A percentile compares a stretch with the other conserved stretches of the same genome.
These are phyloP conservation scores for Datnioides undecimradiatus DNA, from an alignment of 2,113 vertebrate species.

Conservation along the genomic window DNA sequence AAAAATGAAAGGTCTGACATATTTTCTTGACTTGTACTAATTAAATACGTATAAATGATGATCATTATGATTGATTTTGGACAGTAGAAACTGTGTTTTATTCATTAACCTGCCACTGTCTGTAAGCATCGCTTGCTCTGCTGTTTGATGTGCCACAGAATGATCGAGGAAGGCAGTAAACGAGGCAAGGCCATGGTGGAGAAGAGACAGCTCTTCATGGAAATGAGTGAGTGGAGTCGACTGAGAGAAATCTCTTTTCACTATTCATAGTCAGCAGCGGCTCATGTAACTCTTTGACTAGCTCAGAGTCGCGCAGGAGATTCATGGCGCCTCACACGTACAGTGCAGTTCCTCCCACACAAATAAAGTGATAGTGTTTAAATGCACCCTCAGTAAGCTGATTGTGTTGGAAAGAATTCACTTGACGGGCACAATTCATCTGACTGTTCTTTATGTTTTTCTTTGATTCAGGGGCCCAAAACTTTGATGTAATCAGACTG, in stretches of 20 bases:
- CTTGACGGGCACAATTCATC: background rate
- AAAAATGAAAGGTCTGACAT: background rate
- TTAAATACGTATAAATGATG: background rate
- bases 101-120: constrained; percentile 7
- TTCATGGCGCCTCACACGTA: constrained; percentile 27
- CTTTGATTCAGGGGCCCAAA: constrained; percentile 90
- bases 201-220: constrained; percentile 99
- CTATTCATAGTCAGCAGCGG: constrained; percentile 22
- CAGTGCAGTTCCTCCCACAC: constrained; percentile 48
- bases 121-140: constrained; percentile 31
- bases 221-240: constrained; percentile 93
- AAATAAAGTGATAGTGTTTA: background rate
- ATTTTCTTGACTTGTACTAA: background rate
- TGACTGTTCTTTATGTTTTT: background rate
- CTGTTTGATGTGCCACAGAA: constrained; percentile 83
- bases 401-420: background rate
- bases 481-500: constrained; percentile 96
- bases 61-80: background rate
- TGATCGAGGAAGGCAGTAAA: constrained; percentile 99
- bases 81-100: constrained; percentile 11
- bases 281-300: constrained; percentile 27
- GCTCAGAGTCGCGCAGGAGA: constrained; percentile 25
- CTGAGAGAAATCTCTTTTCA: constrained; percentile 56
- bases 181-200: constrained; percentile 95
- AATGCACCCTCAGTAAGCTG: constrained; percentile 1